Percentiles rank a stretch among this genome's conserved stretches.
Conservation (phyloP, 2,888 invertebrate species). For the Globia sparganii region DNA sequence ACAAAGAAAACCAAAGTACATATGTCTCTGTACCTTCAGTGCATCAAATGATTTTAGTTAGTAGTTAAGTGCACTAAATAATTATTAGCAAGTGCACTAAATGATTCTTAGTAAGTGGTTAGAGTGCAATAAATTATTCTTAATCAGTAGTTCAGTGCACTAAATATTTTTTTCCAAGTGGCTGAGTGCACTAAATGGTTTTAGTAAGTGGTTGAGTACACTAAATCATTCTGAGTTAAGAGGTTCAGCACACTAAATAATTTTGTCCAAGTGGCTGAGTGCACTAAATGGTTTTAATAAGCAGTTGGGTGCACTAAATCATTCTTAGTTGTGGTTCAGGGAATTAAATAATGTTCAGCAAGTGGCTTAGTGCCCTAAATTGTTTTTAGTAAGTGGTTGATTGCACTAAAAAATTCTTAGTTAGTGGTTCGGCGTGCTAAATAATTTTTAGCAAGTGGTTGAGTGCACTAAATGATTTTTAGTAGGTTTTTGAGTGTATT, state of each 20-base stretch:
- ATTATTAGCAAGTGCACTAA: neutral
- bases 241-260: neutral
- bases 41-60: neutral
- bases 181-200: no score
- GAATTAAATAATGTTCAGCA: neutral
- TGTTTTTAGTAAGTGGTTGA: neutral
- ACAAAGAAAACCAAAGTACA: neutral
- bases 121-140: neutral
- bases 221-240: no score
- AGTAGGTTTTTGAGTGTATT: neutral
- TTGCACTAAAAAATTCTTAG: neutral
- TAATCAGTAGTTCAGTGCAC: neutral
- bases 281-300: neutral
- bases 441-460: neutral
- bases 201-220: no score
- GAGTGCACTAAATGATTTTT: neutral
- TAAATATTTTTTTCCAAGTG: no score
- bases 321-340: no score
- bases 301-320: neutral
- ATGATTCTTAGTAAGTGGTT: neutral
- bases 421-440: neutral
- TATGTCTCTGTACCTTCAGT: neutral
- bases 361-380: neutral
- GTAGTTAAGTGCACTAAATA: neutral
- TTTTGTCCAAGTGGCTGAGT: neutral